These are phyloP conservation scores for Epizoanthus illoricatus DNA, from an alignment of 92 coral and sea anemone genomes.

Conservation along the genomic window DNA sequence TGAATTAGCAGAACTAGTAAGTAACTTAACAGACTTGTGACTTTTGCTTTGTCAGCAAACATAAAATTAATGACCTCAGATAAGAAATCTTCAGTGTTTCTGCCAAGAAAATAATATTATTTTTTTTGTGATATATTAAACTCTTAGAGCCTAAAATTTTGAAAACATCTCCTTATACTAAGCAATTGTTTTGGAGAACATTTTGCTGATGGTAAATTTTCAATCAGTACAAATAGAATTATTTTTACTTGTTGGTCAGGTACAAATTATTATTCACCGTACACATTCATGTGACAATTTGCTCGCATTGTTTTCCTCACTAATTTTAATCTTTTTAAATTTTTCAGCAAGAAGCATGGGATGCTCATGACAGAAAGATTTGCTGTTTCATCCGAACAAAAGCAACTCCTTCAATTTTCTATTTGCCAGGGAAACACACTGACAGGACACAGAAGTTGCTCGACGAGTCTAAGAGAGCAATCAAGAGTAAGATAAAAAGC, in stretches of 20 bases:
- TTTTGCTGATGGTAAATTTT: too few relatives aligned
- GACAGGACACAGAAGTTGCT: conserved; percentile 79
- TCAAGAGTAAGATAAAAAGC: conserved; percentile 65
- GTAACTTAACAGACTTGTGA: not conserved
- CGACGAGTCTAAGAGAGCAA: conserved; percentile 85
- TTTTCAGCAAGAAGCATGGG: conserved; percentile 95
- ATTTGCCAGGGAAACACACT: conserved; percentile 90
- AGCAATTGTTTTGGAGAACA: too few relatives aligned
- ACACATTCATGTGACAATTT: not conserved
- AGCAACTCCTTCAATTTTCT: conserved; percentile 85
- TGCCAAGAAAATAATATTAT: too few relatives aligned
- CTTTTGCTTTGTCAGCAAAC: not conserved
- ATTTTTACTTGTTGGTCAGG: too few relatives aligned
- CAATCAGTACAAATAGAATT: too few relatives aligned
- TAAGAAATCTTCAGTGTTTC: not conserved
- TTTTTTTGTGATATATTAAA: too few relatives aligned
- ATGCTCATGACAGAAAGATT: conserved; percentile 76
- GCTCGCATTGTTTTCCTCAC: not conserved
- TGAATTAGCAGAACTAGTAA: conserved; percentile 90
- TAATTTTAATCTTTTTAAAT: not conserved
- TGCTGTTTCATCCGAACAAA: conserved; percentile 86
- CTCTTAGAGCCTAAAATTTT: too few relatives aligned
- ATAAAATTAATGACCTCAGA: not conserved
- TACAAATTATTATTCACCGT: not conserved
- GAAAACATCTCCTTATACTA: too few relatives aligned